A percentile compares a stretch with the other conserved stretches of the same genome.
These are phyloP conservation scores for Heptranchias perlo DNA, from an alignment of 2,113 vertebrate species.

Conservation along the genomic window DNA sequence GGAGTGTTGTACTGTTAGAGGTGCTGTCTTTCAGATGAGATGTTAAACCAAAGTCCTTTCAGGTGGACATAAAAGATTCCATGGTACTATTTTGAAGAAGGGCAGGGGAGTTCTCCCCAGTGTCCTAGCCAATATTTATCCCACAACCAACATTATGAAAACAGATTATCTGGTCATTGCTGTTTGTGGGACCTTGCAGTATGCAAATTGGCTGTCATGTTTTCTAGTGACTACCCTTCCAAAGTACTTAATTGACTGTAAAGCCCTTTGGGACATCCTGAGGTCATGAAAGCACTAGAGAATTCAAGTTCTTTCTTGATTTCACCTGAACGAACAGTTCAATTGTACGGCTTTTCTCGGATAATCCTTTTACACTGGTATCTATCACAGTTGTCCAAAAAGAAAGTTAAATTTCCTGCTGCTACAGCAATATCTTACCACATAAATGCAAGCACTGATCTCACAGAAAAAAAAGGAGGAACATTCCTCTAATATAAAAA, in stretches of 20 bases:
- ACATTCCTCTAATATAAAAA: too few relatives aligned
- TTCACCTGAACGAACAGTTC: neutral
- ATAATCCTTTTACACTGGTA: neutral
- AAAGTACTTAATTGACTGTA: too few relatives aligned
- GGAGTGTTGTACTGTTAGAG: too few relatives aligned
- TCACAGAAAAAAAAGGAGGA: neutral
- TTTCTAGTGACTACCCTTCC: too few relatives aligned
- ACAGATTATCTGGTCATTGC: neutral
- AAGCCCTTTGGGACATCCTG: too few relatives aligned
- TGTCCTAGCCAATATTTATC: neutral
- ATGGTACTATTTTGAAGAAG: too few relatives aligned
- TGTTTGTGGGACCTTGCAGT: neutral
- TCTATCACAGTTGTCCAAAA: neutral
- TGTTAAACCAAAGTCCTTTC: too few relatives aligned
- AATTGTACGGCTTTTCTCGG: too few relatives aligned
- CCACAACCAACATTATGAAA: neutral
- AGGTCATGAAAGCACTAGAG: too few relatives aligned
- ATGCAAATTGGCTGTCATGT: neutral
- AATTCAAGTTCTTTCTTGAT: neutral
- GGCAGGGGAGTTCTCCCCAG: neutral
- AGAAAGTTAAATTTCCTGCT: neutral
- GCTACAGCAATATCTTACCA: neutral
- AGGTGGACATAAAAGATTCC: too few relatives aligned
- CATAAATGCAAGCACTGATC: neutral
- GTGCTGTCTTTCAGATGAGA: too few relatives aligned